Evolutionary conservation across 2,113 vertebrate genomes (phyloP), one percentile per base, ranked within the genome.

Genomic region (Glaucidium brasilianum): DNA sequence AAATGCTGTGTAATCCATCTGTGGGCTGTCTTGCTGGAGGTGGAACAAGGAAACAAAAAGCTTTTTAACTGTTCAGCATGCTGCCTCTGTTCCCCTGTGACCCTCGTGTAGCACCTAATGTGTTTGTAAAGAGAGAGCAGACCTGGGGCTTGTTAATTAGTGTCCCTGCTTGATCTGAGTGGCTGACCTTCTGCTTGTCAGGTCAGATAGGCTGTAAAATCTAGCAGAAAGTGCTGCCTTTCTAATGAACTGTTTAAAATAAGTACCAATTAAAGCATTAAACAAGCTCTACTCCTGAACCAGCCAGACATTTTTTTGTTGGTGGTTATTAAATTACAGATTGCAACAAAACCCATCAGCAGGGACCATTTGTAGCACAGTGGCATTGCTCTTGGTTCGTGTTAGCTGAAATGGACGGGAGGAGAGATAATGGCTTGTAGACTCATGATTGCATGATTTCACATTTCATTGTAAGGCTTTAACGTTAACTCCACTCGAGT

Each of bases 251-350:
- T 96, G 94, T 71, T 97, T 74, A 52, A 96, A 98, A 86, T 83
- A 96, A 97, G 94, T 90, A 80, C 93, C 82, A 96, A 97, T 98
- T 98, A 98, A 97, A 93, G 94, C 85, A 97, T 97, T 96, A 96
- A 95, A 89, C 59, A 90, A 88, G 75, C 81, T 91, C 89, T 82
- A 12, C 23, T 64, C 29, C 53, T n/a, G 26, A 67, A 85, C 15
- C 47, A 90, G 74, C 34, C 75, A 84, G 83, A 49, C 75, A 35
- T 21, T 92, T 88, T 90, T 92, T 64, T 85, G 66, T 43, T 60
- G 86, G 77, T 66, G 87, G 72, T 71, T 90, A 94, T 95, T 96
- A 96, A 85, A 91, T 96, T 69, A 82, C 67, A 84, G 72, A 93
- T 85, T 39, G 87, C 41, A 69, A 49, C 34, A 32, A 43, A 69